Evolutionary conservation across 1,140 invertebrate species (phyloP), one percentile per base, ranked within the genome.

Genomic region (Atta texana): DNA sequence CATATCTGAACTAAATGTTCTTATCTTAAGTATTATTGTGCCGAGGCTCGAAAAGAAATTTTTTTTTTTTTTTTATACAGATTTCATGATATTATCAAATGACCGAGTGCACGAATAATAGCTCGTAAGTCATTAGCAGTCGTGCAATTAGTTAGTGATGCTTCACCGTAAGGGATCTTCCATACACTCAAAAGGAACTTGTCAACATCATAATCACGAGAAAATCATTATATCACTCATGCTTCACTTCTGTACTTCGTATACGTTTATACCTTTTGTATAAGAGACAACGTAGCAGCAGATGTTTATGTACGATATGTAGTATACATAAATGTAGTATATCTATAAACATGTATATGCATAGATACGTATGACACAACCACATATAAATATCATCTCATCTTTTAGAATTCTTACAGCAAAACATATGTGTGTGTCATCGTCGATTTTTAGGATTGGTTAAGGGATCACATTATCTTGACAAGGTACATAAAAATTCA

Each of bases 251-350:
- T 39, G 34, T 39, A 39, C 34, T 39, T 39, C 6, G 6, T 6
- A 1, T 39, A 81, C 51, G 87, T 89, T 89, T 89, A 81, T 55
- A 39, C 64, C 75, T 89, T 86, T 89, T 57, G 68, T 49, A 78
- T 88, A 69, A 86, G 88, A 81, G 76, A 66, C 66, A 57, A 89
- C 88, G 21, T 61, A 51, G 53, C 31, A 44, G 21, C 12, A 10
- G n/a, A 34, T 14, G 53, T 10, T 55, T 28, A 39, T 55, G 51
- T 78, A 63, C n/a, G 59, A 12, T 57, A 66, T 18, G 14, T 24
- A 55, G 8, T 44, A 53, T 4, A 57, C 7, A 10, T 39, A 39
- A 39, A 10, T 61, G 16, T 18, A 6, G 5, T 7, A 7, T 44
- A 44, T 44, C 39, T 44, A 10, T 44, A 44, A 44, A 44, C 39